Base-by-base conservation (phyloP, 2,888 invertebrate genomes). In the Platypus cylindrus region DNA sequence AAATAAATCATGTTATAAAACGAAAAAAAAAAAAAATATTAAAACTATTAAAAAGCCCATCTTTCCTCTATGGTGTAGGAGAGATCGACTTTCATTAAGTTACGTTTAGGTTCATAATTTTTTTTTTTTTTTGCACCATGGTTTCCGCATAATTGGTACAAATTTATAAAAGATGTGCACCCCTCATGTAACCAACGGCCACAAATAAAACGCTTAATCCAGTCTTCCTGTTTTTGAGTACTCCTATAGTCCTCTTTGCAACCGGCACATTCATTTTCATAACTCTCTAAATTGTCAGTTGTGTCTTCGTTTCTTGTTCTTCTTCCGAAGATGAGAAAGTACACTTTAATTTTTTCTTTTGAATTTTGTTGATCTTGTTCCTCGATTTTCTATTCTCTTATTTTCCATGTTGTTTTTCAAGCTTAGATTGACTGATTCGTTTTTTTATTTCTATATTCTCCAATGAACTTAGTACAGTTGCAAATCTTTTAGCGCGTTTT, bases 81-180 rank as follows among this genome's bases (percentile, higher is more conserved):
- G 24, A 24, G 24, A 24, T 12, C 11, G 24, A 3, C 24, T 12
- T n/a, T 11, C 3, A 4, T 12, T 24, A 24, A 3, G 24, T 11
- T n/a, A 12, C n/a, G 24, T 11, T n/a, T 11, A 11, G n/a, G n/a
- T n/a, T n/a, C n/a, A 24, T 8, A 5, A 20, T 11, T 3, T 12
- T 5, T 17, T 17, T 30, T 30, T 18, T 30, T 3, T 18, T 11
- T 30, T 11, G 17, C 18, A 11, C 17, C 17, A n/a, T 30, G 30
- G 16, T 30, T 30, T 30, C 30, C 30, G 30, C 30, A 30, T 18
- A 17, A 30, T 9, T 5, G 30, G 17, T 18, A 30, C 5, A 30
- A 16, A 30, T 30, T 30, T 17, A 17, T 11, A 18, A 30, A 30
- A 5, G 30, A 17, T 30, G 30, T 30, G 18, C 30, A 18, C 11